Percentiles rank a stretch among this genome's conserved stretches.
Conservation (phyloP, 2,113 vertebrate species). For the Larimichthys polyactis region DNA sequence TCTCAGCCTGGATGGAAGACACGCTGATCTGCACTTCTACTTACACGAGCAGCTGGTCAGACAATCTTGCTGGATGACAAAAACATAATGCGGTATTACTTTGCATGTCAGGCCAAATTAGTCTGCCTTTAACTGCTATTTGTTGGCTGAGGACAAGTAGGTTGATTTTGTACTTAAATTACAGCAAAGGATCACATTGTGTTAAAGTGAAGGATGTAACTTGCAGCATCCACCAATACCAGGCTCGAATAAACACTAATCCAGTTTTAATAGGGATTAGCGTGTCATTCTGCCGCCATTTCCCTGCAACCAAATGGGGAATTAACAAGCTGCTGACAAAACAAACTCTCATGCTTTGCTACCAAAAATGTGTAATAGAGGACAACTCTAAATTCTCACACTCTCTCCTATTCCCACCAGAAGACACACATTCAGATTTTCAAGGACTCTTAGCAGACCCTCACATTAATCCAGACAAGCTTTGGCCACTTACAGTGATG, state of each 20-base stretch:
- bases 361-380: slow-evolving; percentile 1
- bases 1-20: slow-evolving; percentile 13
- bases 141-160: slow-evolving; percentile 17
- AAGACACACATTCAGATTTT: slow-evolving; percentile 6
- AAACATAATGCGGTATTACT: slow-evolving; percentile 27
- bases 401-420: neutral
- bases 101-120: slow-evolving; percentile 33
- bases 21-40: slow-evolving; percentile 38
- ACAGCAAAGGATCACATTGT: slow-evolving; percentile 5
- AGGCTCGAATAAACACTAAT: slow-evolving; percentile 35
- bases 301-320: slow-evolving; percentile 29
- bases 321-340: slow-evolving; percentile 28
- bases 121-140: slow-evolving; percentile 1
- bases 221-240: slow-evolving; percentile 27
- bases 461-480: slow-evolving; percentile 29
- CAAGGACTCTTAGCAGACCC: neutral
- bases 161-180: slow-evolving; percentile 16
- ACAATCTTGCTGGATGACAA: slow-evolving; percentile 45
- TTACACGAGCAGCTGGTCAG: slow-evolving; percentile 43
- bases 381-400: slow-evolving; percentile 2
- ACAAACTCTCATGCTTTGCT: slow-evolving; percentile 12
- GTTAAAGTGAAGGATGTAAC: slow-evolving; percentile 29
- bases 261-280: slow-evolving; percentile 52
- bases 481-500: slow-evolving; percentile 27
- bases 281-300: slow-evolving; percentile 15